Evolutionary conservation across 2,113 vertebrate species (phyloP), one percentile per base, ranked within the genome.

Genomic region (Epinephelus lanceolatus): DNA sequence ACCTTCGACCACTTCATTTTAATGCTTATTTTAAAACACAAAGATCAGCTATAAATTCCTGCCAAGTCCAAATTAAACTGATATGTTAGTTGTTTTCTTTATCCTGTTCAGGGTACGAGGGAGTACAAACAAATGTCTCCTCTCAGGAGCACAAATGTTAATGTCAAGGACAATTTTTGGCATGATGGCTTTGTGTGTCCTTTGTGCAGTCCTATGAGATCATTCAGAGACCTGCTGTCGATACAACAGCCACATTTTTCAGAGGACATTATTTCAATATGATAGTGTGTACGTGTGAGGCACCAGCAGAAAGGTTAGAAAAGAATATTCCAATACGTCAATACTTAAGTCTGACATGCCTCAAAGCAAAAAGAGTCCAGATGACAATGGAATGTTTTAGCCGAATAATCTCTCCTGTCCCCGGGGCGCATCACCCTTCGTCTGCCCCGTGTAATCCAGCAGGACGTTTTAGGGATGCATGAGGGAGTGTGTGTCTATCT

Each of bases 371-470:
- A 59, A 71, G n/a, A 74, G 37, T 78, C 59, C 83, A 74, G 69
- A 84, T 80, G 59, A 84, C 83, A 89, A 71, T 88, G 69, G 67
- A 71, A 76, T 73, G n/a, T 83, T 89, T 80, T 65, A 42, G 59
- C 68, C 59, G 47, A 86, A 78, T 88, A 90, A 92, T 90, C 87
- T 86, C 77, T 85, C 7, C 67, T 78, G 18, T 86, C 76, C 87
- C 59, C 30, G 45, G 60, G 67, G 80, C 19, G 14, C 79, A 78
- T 88, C 86, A 76, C 83, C 86, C 77, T 87, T 86, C n/a, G 51
- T 66, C 62, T 65, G 75, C 73, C 59, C 78, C 21, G n/a, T 55
- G 25, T 88, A 91, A 91, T 93, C 91, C 86, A 47, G 74, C 63
- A 15, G 47, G 42, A 62, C 2, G 13, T 90, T 90, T 89, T 79